Evolutionary conservation across 2,797 vertebrate genomes (phyloP).

Genomic region (Thunnus albacares): DNA sequence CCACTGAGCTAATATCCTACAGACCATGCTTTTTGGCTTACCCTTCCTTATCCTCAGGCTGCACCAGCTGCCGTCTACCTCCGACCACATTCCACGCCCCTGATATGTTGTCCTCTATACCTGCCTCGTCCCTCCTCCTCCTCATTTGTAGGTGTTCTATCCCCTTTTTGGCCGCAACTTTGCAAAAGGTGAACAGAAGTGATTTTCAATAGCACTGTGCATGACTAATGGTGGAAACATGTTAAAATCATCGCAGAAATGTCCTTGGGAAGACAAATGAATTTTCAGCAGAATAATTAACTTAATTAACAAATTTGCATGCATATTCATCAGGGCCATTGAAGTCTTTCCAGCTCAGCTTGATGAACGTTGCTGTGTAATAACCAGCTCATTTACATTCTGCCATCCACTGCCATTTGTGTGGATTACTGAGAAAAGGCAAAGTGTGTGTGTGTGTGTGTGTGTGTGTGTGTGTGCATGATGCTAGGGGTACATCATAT

Average conservation of each 20-base stretch:
- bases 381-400: constrained; percentile 99
- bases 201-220: constrained; percentile 95
- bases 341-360: constrained; percentile 99
- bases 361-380: constrained; percentile 99
- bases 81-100: constrained; percentile 65
- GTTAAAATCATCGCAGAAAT: constrained; percentile 99
- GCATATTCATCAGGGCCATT: constrained; percentile 99
- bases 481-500: constrained; percentile 51
- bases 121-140: constrained; percentile 64
- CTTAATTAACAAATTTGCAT: constrained; percentile 99
- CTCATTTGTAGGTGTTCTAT: constrained; percentile 53
- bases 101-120: constrained; percentile 68
- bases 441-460: constrained; percentile 55
- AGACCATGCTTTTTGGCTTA: constrained; percentile 75
- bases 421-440: constrained; percentile 81
- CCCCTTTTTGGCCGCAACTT: constrained; percentile 71
- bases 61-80: constrained; percentile 80
- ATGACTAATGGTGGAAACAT: constrained; percentile 99
- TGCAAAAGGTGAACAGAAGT: constrained; percentile 93
- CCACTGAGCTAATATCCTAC: constrained; percentile 76
- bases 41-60: constrained; percentile 76
- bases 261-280: constrained; percentile 99
- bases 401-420: constrained; percentile 95
- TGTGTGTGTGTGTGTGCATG: constrained; percentile 47
- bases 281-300: constrained; percentile 99